Base-by-base conservation (phyloP, 2,113 vertebrate species). In the Caranx ignobilis region DNA sequence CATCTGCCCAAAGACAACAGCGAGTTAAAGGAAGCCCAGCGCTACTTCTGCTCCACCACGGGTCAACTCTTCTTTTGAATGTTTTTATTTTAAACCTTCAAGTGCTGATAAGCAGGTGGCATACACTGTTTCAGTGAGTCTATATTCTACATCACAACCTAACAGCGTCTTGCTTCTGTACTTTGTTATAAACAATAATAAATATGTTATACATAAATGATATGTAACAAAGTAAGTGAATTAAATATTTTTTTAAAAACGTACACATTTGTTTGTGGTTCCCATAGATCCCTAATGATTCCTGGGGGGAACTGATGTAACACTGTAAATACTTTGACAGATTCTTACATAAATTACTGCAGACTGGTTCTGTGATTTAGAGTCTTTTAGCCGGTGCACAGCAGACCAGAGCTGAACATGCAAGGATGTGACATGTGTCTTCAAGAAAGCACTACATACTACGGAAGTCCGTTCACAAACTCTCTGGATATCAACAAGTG, bases 1-100 rank as follows among this genome's bases (percentile, higher is more conserved):
- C 94, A 93, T 96, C 96, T 96, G 94, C 85, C 92, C 91, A 89
- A 76, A 93, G 85, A 95, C 90, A 92, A 94, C 79, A 88, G 67
- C 74, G 41, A 0, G 48, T 87, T 87, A 88, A 75, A 61, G 71
- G 50, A 75, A n/a, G 74, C 43, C 2, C 31, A 45, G 21, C 6
- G 52, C 64, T 34, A 3, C 8, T 35, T 54, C 31, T 66, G 57
- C 64, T 77, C 76, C 72, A 39, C 16, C 21, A 45, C 13, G 39
- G 6, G 0, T 31, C 41, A 16, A 5, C 32, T 41, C 31, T 9
- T 55, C 5, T 32, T 11, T 21, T 11, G 2, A 26, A 21, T 21
- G 12, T 21, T 5, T 9, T 16, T 16, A 26, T 26, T 13, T 31
- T 57, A 8, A 13, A 16, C 32, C 21, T 65, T 56, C 13, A 48